A percentile compares a stretch with the other conserved stretches of the same genome.
Evolutionary conservation across 1,140 invertebrate genomes (phyloP).

Genomic region (Probaryconus sp.): DNA sequence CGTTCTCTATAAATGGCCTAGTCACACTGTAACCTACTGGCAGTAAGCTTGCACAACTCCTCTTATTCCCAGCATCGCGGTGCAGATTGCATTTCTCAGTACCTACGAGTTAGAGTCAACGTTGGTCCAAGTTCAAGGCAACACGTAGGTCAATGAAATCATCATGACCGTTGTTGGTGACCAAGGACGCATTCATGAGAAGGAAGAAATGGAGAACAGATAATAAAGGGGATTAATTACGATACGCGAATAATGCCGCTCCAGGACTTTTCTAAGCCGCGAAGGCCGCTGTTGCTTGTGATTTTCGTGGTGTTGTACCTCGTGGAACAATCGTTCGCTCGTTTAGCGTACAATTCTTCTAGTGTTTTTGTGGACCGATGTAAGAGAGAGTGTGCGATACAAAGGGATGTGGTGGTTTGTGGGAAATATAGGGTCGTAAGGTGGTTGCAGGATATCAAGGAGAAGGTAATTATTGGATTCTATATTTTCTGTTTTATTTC

Average conservation of each 20-base stretch:
- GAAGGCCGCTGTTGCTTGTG: conserved; percentile 8
- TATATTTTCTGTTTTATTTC: neutral
- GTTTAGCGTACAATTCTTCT: conserved; percentile 44
- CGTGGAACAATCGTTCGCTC: conserved; percentile 31
- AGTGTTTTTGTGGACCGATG: conserved; percentile 71
- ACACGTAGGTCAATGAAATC: neutral
- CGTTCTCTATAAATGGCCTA: conserved; percentile 77
- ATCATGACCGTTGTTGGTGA: conserved; percentile 2
- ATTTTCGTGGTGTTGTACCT: conserved; percentile 36
- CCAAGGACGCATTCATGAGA: neutral
- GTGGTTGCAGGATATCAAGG: conserved; percentile 62
- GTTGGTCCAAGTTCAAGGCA: conserved; percentile 10
- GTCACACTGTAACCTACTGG: conserved; percentile 72
- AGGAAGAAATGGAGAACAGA: conserved; percentile 26
- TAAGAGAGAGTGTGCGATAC: conserved; percentile 65
- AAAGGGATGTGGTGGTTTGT: conserved; percentile 62
- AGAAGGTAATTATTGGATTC: conserved; percentile 68
- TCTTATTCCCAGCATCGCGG: conserved; percentile 57
- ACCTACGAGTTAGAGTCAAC: conserved; percentile 12
- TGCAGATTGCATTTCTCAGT: conserved; percentile 33
- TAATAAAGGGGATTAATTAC: conserved; percentile 13
- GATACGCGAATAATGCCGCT: conserved; percentile 23
- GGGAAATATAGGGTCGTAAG: conserved; percentile 65
- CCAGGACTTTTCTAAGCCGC: conserved; percentile 16
- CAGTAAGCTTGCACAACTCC: conserved; percentile 70